Evolutionary conservation across 2,888 invertebrate species (phyloP).

Genomic region (Rhagonycha fulva): DNA sequence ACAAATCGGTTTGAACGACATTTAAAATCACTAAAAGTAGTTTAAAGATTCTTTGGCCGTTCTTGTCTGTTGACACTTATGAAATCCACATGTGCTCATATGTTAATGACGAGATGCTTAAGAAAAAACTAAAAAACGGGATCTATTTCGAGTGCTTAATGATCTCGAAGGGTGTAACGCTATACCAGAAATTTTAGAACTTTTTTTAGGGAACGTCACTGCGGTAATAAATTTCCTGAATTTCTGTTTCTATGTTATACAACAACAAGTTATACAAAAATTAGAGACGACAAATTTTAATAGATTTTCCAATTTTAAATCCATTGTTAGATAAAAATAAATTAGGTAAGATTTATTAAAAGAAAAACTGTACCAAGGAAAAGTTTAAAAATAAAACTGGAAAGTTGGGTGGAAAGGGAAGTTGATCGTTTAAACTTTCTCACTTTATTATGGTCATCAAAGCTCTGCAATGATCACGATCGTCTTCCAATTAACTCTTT

Average conservation of each 20-base stretch:
- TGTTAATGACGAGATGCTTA: slow-evolving; percentile 48
- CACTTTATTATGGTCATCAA: neutral
- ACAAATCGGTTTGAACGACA: neutral
- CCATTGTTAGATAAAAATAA: neutral
- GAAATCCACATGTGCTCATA: slow-evolving; percentile 49
- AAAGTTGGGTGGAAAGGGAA: neutral
- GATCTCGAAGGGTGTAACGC: slow-evolving; percentile 44
- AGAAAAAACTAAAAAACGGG: slow-evolving; percentile 36
- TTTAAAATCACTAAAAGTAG: slow-evolving; percentile 39
- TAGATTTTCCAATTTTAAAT: neutral
- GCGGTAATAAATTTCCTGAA: neutral
- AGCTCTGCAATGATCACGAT: neutral
- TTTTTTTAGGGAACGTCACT: neutral
- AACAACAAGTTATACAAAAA: neutral
- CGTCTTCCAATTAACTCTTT: neutral
- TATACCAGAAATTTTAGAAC: slow-evolving; percentile 35
- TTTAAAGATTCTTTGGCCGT: slow-evolving; percentile 44
- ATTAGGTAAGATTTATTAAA: neutral
- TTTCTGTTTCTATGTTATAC: neutral
- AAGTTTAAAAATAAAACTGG: neutral
- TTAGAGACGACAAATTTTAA: neutral
- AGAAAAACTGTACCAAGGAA: neutral
- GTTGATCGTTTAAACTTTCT: neutral
- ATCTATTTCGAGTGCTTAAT: slow-evolving; percentile 48
- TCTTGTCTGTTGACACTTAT: slow-evolving; percentile 42